phyloP scores from a whole-genome alignment of 2,888 invertebrate species.

The Rhamnusium bicolor region DNA sequence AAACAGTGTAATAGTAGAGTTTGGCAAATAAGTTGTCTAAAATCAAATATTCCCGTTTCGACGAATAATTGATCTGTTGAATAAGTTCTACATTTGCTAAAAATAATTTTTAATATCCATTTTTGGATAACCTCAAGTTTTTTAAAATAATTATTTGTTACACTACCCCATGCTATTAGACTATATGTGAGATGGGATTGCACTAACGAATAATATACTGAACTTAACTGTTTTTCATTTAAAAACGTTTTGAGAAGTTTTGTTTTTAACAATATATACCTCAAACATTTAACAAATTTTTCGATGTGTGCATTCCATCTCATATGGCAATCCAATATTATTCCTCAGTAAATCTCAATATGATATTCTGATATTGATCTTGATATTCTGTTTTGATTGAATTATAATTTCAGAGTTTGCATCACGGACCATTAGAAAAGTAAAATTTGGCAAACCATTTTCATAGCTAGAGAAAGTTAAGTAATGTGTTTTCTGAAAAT shows the following conservation, averaged over 20 bases:
- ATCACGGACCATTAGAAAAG: background rate
- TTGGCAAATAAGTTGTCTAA: background rate
- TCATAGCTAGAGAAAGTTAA: background rate
- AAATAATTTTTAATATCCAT: too few relatives aligned
- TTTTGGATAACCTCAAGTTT: background rate
- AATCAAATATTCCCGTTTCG: background rate
- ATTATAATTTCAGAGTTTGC: background rate
- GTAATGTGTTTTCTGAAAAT: background rate
- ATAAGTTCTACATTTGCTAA: too few relatives aligned
- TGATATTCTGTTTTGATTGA: background rate
- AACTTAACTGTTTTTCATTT: background rate
- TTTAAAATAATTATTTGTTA: background rate
- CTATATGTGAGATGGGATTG: background rate
- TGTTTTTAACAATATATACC: background rate
- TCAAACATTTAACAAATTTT: background rate
- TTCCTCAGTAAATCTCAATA: too few relatives aligned
- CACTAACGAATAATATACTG: background rate
- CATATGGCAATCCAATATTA: background rate
- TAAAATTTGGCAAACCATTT: background rate
- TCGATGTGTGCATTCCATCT: background rate
- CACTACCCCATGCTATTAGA: background rate
- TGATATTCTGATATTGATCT: too few relatives aligned
- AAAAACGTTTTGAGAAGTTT: background rate
- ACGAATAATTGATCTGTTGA: background rate
- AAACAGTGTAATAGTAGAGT: background rate